Evolutionary conservation across 2,888 invertebrate species (phyloP).

Genomic region (Pelosia muscerda): DNA sequence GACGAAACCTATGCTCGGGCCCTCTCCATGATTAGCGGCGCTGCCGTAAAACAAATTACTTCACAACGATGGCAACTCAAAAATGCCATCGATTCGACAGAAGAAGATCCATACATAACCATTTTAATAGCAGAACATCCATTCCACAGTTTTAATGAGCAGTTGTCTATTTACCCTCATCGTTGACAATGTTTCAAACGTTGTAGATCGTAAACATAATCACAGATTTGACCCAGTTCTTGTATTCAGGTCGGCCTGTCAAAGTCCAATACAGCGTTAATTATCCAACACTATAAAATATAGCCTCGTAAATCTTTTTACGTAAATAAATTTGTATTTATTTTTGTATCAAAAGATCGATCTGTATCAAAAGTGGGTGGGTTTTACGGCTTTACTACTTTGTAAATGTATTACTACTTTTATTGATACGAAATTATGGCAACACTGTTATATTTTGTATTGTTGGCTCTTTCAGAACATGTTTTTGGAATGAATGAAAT

Average conservation of each 20-base stretch:
- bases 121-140: not conserved
- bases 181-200: conserved; percentile 37
- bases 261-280: conserved; percentile 60
- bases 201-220: conserved; percentile 36
- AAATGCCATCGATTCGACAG: too few relatives aligned
- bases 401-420: not conserved
- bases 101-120: not conserved
- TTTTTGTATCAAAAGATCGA: conserved; percentile 16
- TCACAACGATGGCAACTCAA: too few relatives aligned
- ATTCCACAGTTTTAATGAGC: not conserved
- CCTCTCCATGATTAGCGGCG: too few relatives aligned
- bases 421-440: not conserved
- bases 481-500: too few relatives aligned
- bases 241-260: conserved; percentile 55
- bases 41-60: too few relatives aligned
- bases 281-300: conserved; percentile 59
- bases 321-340: conserved; percentile 33
- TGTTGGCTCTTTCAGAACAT: not conserved
- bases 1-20: too few relatives aligned
- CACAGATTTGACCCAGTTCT: conserved; percentile 57
- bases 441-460: not conserved
- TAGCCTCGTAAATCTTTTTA: conserved; percentile 47
- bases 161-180: conserved; percentile 13
- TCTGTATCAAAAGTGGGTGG: conserved; percentile 5
- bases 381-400: conserved; percentile 8